These are phyloP conservation scores for Shinisaurus crocodilurus DNA, from an alignment of 2,113 vertebrate species.

Conservation along the genomic window DNA sequence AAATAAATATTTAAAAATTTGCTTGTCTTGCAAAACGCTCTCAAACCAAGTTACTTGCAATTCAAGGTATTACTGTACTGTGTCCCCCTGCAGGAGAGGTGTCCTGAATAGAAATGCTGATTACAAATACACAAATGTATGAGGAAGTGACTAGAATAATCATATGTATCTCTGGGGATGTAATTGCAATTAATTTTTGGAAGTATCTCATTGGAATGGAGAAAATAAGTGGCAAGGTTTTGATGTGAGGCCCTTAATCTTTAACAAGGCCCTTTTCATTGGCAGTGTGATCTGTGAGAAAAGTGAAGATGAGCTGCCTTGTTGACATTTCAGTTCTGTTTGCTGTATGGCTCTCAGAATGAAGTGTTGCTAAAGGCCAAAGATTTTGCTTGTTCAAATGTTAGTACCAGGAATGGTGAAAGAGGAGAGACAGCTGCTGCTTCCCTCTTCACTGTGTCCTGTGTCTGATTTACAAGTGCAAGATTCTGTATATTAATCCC, in stretches of 20 bases:
- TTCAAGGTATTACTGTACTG: too few species aligned
- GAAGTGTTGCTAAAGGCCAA: not conserved
- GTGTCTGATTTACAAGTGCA: not conserved
- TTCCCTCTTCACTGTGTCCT: not conserved
- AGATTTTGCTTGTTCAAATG: conserved; percentile 18
- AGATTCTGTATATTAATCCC: not conserved
- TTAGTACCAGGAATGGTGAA: not conserved
- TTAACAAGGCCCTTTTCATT: conserved; percentile 12
- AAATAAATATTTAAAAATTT: too few species aligned
- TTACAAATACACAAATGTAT: conserved; percentile 35
- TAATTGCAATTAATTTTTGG: conserved; percentile 7
- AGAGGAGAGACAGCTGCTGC: conserved; percentile 2
- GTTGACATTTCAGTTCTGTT: conserved; percentile 5
- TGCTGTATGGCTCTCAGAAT: not conserved
- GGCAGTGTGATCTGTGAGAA: not conserved
- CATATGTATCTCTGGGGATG: not conserved
- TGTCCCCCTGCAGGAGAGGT: not conserved
- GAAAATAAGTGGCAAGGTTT: not conserved
- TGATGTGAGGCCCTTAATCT: not conserved
- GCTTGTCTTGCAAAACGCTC: too few species aligned
- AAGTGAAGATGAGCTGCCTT: not conserved
- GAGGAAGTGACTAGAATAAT: not conserved
- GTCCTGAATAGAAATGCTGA: conserved; percentile 31
- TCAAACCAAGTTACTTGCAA: too few species aligned
- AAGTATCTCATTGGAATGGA: not conserved